These are phyloP conservation scores for Palythoa grandis DNA, from an alignment of 92 coral and sea anemone species.

Conservation along the genomic window DNA sequence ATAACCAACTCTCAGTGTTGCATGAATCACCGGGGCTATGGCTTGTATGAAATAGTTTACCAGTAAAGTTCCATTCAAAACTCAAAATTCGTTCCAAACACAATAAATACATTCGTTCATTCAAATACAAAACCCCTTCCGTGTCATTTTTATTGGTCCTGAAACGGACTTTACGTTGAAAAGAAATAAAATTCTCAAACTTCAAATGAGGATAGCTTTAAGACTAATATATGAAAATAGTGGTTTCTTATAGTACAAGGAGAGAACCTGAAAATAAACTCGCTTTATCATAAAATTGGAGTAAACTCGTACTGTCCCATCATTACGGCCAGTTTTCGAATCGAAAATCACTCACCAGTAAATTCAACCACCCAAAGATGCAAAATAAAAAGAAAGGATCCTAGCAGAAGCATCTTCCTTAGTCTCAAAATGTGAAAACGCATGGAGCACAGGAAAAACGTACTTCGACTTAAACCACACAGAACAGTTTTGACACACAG, in stretches of 20 bases:
- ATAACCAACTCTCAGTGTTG: not conserved
- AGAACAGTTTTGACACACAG: slow-evolving; percentile 19
- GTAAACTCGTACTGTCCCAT: not conserved
- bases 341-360: slow-evolving; percentile 8
- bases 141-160: too few relatives aligned
- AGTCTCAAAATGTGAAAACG: slow-evolving; percentile 13
- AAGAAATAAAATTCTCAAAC: not conserved
- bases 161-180: too few relatives aligned
- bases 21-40: not conserved
- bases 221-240: not conserved
- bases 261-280: not conserved
- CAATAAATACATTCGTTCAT: not conserved
- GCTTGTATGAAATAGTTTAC: not conserved
- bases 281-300: too few relatives aligned
- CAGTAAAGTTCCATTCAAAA: not conserved
- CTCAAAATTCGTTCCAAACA: not conserved
- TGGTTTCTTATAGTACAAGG: not conserved
- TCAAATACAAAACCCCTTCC: not conserved
- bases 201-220: not conserved
- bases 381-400: slow-evolving; percentile 8
- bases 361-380: slow-evolving; percentile 23
- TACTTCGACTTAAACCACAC: slow-evolving; percentile 26
- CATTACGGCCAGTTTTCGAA: not conserved
- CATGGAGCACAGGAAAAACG: slow-evolving; percentile 42
- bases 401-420: slow-evolving; percentile 25